These are phyloP conservation scores for Clarias gariepinus DNA, from an alignment of 2,113 vertebrate species.

Conservation along the genomic window DNA sequence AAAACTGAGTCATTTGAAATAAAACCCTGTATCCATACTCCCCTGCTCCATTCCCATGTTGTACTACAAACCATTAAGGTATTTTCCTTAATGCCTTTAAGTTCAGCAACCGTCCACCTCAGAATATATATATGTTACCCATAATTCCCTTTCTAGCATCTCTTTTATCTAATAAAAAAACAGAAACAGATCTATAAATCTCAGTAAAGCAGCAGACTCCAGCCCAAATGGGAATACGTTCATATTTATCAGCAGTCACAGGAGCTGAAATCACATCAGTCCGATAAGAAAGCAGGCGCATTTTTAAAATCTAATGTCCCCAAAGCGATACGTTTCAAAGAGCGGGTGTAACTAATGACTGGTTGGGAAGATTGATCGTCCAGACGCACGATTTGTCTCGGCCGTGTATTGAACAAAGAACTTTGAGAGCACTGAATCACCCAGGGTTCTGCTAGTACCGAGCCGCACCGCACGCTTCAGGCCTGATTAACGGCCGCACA, in stretches of 20 bases:
- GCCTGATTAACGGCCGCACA: neutral
- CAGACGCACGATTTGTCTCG: neutral
- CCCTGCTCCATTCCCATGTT: neutral
- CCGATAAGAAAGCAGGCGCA: conserved; percentile 14
- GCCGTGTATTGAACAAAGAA: neutral
- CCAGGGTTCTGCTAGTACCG: neutral
- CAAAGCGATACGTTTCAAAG: neutral
- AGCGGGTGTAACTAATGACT: neutral
- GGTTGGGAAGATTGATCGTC: neutral
- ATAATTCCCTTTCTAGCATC: neutral
- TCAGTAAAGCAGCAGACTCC: conserved; percentile 1
- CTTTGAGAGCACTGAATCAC: neutral
- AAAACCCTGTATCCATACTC: neutral
- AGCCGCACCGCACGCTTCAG: neutral
- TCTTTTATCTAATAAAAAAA: conserved; percentile 1
- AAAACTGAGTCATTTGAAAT: neutral
- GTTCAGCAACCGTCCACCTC: conserved; percentile 11
- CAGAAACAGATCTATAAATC: conserved; percentile 15
- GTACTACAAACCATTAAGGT: conserved; percentile 32
- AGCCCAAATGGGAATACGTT: conserved; percentile 3
- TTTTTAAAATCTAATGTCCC: conserved; percentile 9
- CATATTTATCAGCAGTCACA: conserved; percentile 10
- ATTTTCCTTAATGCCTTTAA: conserved; percentile 23
- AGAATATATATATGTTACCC: neutral
- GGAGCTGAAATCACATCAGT: conserved; percentile 26